These are phyloP conservation scores for Tinea semifulvella DNA, from an alignment of 2,888 invertebrate species.

Conservation along the genomic window DNA sequence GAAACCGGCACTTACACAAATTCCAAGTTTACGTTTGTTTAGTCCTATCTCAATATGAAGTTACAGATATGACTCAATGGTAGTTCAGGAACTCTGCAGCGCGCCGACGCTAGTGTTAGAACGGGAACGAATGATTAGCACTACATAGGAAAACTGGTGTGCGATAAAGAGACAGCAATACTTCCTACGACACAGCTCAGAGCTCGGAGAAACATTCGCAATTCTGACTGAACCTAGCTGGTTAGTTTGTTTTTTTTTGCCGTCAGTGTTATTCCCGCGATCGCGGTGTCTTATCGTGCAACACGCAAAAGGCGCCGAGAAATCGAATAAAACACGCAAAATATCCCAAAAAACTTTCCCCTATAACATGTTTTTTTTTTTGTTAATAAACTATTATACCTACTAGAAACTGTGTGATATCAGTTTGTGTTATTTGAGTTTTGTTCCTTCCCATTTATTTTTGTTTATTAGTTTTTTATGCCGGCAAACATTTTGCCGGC, in stretches of 20 bases:
- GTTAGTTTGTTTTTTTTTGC: slow-evolving; percentile 41
- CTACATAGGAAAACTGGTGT: slow-evolving; percentile 29
- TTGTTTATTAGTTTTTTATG: no score
- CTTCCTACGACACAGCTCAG: slow-evolving; percentile 28
- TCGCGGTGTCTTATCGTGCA: slow-evolving; percentile 37
- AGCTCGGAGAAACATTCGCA: slow-evolving; percentile 27
- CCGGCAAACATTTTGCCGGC: no score
- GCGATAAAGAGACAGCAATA: slow-evolving; percentile 31
- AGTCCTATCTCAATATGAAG: neutral
- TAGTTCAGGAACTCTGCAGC: slow-evolving; percentile 25
- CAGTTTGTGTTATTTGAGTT: neutral
- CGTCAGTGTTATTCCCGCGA: slow-evolving; percentile 49
- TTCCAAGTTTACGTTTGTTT: no score
- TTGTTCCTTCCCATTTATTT: no score
- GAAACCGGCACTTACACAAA: no score
- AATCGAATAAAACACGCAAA: no score
- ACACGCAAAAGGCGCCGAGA: no score
- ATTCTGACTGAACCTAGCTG: slow-evolving; percentile 28
- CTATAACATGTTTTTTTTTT: no score
- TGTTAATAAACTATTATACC: no score
- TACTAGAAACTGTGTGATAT: neutral
- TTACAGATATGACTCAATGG: slow-evolving; percentile 18
- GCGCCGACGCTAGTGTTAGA: slow-evolving; percentile 12
- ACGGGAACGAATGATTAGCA: neutral
- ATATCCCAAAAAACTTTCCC: no score